Conservation (phyloP, 2,797 vertebrate genomes). For the Acipenser transmontanus region DNA sequence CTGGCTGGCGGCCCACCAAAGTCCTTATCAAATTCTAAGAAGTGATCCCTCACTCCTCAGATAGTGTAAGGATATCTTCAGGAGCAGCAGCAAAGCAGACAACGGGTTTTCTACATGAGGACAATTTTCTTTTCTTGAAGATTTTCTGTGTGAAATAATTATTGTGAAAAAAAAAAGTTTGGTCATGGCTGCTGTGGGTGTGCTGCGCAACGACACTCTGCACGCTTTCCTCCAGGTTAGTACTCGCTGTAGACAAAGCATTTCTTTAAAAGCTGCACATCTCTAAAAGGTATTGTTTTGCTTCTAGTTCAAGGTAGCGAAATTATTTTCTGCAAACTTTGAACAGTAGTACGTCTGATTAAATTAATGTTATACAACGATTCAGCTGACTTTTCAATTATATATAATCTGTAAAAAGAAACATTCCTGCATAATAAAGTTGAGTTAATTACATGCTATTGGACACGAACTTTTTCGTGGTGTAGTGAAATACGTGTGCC, state of each 20-base stretch:
- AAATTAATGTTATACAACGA: no score
- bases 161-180: slow-evolving; percentile 35
- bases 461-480: no score
- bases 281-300: no score
- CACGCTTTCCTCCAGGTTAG: slow-evolving; percentile 98
- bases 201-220: slow-evolving; percentile 91
- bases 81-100: slow-evolving; percentile 55
- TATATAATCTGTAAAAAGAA: no score
- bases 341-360: no score
- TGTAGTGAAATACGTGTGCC: no score
- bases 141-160: slow-evolving; percentile 37
- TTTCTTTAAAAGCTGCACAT: no score
- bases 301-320: no score
- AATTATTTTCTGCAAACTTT: no score
- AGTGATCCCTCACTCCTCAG: slow-evolving; percentile 96
- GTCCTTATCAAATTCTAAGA: slow-evolving; percentile 99
- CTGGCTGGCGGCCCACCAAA: slow-evolving; percentile 99
- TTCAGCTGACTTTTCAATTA: no score
- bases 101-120: slow-evolving; percentile 35
- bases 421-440: no score
- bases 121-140: slow-evolving; percentile 27
- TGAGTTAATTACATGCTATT: no score
- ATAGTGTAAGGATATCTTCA: slow-evolving; percentile 79
- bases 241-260: slow-evolving; percentile 39
- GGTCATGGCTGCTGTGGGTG: slow-evolving; percentile 92